Conservation (phyloP, 2,113 vertebrate genomes). For the Apodemus speciosus region DNA sequence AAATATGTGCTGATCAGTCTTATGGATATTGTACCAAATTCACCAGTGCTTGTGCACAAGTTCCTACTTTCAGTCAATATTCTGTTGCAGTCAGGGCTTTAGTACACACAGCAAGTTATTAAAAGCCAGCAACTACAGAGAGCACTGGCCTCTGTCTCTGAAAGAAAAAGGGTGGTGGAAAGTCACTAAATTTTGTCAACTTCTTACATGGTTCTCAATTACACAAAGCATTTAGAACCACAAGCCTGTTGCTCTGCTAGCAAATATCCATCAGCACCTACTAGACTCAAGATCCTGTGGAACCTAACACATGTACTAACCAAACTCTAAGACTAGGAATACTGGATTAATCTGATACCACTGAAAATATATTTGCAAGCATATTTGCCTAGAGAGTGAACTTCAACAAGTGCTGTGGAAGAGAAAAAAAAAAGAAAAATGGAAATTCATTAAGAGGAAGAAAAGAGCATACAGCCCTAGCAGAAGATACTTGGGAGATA, state of each 20-base stretch:
- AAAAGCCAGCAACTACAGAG: neutral
- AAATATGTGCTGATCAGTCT: neutral
- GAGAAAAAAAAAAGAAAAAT: neutral
- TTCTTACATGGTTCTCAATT: conserved; percentile 2
- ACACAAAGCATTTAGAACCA: conserved; percentile 37
- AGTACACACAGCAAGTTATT: neutral
- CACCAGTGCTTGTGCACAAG: neutral
- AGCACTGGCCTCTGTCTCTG: neutral
- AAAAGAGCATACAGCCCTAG: neutral
- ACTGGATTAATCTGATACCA: neutral
- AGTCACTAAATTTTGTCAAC: neutral
- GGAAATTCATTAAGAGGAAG: neutral
- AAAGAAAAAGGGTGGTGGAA: neutral
- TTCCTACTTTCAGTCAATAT: neutral
- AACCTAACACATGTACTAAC: neutral
- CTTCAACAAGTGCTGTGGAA: neutral
- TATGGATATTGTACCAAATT: neutral
- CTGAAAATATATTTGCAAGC: neutral
- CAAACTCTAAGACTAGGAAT: neutral
- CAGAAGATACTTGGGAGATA: neutral
- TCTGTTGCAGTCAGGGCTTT: neutral
- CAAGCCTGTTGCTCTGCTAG: neutral
- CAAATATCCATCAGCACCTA: neutral
- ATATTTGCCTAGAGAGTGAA: neutral
- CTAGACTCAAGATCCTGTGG: neutral